phyloP scores from a whole-genome alignment of 2,113 vertebrate species.

The Ibidorhyncha struthersii region DNA sequence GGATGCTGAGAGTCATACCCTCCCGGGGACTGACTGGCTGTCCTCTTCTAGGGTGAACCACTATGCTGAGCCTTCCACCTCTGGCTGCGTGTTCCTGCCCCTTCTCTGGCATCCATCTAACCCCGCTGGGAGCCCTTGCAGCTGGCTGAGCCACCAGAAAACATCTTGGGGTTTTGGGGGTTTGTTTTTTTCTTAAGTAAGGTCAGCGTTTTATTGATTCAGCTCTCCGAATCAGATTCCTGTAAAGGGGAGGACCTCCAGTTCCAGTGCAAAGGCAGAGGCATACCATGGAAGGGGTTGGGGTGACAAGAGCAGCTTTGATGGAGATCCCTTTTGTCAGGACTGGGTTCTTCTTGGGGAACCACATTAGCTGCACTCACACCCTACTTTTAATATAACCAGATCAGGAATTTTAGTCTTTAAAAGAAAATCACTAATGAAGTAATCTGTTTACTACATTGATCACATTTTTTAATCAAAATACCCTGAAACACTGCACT shows the following conservation, averaged over 20 bases:
- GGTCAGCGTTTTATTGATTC: not conserved
- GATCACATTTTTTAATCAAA: not conserved
- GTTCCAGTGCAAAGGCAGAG: not conserved
- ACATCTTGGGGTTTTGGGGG: not conserved
- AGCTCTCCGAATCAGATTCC: not conserved
- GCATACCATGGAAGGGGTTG: accelerated
- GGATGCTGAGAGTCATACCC: not conserved
- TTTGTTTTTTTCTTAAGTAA: not conserved
- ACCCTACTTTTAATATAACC: not conserved
- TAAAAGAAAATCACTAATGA: not conserved
- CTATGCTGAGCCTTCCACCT: not conserved
- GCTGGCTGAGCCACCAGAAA: not conserved
- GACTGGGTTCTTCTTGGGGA: not conserved
- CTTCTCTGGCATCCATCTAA: not conserved
- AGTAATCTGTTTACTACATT: not conserved
- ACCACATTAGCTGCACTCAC: not conserved
- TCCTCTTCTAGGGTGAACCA: not conserved
- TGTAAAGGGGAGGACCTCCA: not conserved
- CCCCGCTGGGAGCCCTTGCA: not conserved
- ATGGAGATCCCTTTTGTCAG: not conserved
- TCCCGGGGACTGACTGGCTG: not conserved
- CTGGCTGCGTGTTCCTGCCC: not conserved
- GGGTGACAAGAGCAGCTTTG: not conserved
- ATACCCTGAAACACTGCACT: not conserved
- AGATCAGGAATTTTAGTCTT: not conserved